phyloP scores from a whole-genome alignment of 1,140 invertebrate genomes.

The Hylyphantes graminicola region DNA sequence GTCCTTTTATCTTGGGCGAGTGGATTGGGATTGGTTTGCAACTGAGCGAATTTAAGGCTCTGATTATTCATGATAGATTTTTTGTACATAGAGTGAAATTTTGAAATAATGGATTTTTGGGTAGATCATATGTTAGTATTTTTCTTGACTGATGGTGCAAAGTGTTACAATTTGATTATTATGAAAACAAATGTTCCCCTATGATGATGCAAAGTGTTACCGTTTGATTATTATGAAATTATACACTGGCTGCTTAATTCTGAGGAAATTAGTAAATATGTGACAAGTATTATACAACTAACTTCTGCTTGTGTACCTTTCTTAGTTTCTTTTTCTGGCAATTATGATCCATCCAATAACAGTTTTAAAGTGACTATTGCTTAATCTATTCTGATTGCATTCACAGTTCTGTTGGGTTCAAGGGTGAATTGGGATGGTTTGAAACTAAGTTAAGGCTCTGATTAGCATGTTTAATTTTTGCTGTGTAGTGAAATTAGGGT shows the following conservation, averaged over 20 bases:
- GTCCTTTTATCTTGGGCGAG: background rate
- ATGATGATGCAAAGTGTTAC: too few species aligned
- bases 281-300: constrained; percentile 6
- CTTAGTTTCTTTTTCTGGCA: background rate
- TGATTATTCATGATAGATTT: background rate
- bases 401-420: background rate
- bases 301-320: background rate
- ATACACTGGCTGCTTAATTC: background rate
- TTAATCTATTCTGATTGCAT: constrained; percentile 30
- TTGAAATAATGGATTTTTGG: background rate
- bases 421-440: background rate
- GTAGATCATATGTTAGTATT: background rate
- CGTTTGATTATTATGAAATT: too few species aligned
- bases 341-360: background rate
- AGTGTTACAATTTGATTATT: background rate
- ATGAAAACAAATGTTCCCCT: background rate
- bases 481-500: background rate
- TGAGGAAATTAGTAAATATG: background rate
- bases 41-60: constrained; percentile 42
- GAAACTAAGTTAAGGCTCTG: constrained; percentile 36
- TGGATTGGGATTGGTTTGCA: background rate
- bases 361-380: background rate
- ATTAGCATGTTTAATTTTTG: background rate
- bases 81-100: background rate
- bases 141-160: background rate